Evolutionary conservation across 2,888 invertebrate species (phyloP).

Genomic region (Sphaerophoria rueppellii): DNA sequence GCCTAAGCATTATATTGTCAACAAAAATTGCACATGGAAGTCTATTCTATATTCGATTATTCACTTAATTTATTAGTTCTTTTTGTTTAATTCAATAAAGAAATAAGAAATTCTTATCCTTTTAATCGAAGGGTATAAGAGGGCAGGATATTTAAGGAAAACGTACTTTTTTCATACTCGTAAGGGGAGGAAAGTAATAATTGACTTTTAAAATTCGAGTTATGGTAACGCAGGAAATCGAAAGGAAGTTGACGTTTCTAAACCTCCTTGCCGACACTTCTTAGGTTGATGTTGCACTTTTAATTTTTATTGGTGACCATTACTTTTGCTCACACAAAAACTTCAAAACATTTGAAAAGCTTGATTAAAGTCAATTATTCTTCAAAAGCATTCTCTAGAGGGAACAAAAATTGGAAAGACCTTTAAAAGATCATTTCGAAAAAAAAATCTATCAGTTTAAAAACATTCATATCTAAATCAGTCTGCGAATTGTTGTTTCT

Average conservation of each 20-base stretch:
- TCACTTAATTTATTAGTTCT: slow-evolving; percentile 60
- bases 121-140: slow-evolving; percentile 13
- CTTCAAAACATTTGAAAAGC: background rate
- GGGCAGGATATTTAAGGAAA: slow-evolving; percentile 43
- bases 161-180: background rate
- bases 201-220: slow-evolving; percentile 3
- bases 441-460: slow-evolving; percentile 37
- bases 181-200: background rate
- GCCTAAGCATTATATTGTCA: slow-evolving; percentile 75
- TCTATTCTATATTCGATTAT: slow-evolving; percentile 67
- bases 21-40: slow-evolving; percentile 76
- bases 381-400: slow-evolving; percentile 3
- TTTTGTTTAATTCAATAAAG: slow-evolving; percentile 10
- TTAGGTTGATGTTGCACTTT: too few relatives aligned
- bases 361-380: slow-evolving; percentile 6
- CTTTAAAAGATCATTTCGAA: slow-evolving; percentile 28
- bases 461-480: slow-evolving; percentile 65
- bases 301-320: background rate
- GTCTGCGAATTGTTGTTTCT: slow-evolving; percentile 66
- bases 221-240: background rate
- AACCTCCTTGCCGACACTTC: too few relatives aligned
- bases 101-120: slow-evolving; percentile 34
- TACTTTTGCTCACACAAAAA: background rate
- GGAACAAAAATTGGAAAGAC: slow-evolving; percentile 30
- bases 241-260: too few relatives aligned